phyloP scores from a whole-genome alignment of 2,888 invertebrate genomes.

The Andricus quercusramuli region DNA sequence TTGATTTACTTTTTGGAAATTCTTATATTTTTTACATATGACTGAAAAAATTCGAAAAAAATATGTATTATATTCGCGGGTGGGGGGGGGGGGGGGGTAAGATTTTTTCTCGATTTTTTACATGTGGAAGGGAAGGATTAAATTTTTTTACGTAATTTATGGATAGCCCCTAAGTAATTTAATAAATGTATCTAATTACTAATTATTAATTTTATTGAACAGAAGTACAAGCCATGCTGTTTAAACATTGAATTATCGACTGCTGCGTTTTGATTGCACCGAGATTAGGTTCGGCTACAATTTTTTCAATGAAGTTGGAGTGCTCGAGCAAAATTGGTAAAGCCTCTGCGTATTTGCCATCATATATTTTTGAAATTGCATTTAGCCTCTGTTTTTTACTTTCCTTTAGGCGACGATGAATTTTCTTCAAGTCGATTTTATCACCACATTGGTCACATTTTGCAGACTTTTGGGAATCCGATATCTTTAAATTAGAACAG shows the following conservation, averaged over 20 bases:
- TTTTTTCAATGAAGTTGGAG: conserved; percentile 66
- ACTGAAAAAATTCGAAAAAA: no score
- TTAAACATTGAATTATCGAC: conserved; percentile 75
- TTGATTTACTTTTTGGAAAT: no score
- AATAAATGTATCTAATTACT: not conserved
- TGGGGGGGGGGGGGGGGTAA: no score
- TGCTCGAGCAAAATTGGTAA: conserved; percentile 69
- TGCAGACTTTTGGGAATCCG: not conserved
- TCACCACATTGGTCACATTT: conserved; percentile 61
- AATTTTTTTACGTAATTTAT: no score
- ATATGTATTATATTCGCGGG: no score
- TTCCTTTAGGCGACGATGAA: conserved; percentile 63
- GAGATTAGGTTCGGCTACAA: conserved; percentile 67
- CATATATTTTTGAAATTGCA: conserved; percentile 71
- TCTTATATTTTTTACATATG: no score
- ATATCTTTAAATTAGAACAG: conserved; percentile 34
- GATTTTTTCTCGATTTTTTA: no score
- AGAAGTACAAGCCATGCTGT: conserved; percentile 66
- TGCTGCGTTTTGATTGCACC: conserved; percentile 75
- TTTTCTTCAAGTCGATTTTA: conserved; percentile 62
- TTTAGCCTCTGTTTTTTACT: conserved; percentile 65
- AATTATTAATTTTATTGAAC: conserved; percentile 13
- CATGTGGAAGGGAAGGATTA: no score
- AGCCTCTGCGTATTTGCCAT: conserved; percentile 69
- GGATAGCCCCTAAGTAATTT: not conserved